Base-by-base conservation (phyloP, 2,113 vertebrate species). In the Elanus axillaris region DNA sequence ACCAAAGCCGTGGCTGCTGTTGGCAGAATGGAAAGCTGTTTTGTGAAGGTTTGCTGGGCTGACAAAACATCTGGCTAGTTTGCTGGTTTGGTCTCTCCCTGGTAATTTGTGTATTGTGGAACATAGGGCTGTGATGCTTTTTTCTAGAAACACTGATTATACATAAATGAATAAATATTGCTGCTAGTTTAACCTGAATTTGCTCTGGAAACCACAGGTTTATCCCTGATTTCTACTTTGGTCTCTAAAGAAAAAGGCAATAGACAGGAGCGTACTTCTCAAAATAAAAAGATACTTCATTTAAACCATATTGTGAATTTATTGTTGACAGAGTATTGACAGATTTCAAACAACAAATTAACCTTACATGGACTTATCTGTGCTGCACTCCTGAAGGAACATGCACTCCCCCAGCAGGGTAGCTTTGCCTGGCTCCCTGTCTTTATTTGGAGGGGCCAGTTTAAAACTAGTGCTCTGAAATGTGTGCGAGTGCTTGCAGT, bases 361-460 rank as follows among this genome's bases (percentile, higher is more conserved):
- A 31, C 6, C 6, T 52, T 34, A 16, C 4, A 40, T 18, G 29
- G 40, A 63, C 8, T 34, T 75, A 38, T 18, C 31, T 2, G 1
- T 47, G 29, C 12, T 19, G 13, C 32, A 29, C 3, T 80, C 50
- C 42, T 50, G 21, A 40, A 43, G 48, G 48, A 92, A 48, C 21
- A 29, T 0, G 1, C 3, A 2, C 13, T 42, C 3, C 26, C 40
- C 7, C 32, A 13, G 40, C 32, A 60, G 25, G 5, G 5, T 18
- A 3, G 22, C 63, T 68, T 17, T 40, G 48, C 50, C 36, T 38
- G 29, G 8, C 32, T 42, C 26, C n/a, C 10, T 0, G 0, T 22
- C 34, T 71, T 38, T 38, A 21, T 42, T 94, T 21, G 16, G 27
- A 86, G 58, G 32, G 34, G 7, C 21, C 6, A 6, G 25, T 59